Conservation (phyloP, 2,797 vertebrate species). For the Muscicapa striata region DNA sequence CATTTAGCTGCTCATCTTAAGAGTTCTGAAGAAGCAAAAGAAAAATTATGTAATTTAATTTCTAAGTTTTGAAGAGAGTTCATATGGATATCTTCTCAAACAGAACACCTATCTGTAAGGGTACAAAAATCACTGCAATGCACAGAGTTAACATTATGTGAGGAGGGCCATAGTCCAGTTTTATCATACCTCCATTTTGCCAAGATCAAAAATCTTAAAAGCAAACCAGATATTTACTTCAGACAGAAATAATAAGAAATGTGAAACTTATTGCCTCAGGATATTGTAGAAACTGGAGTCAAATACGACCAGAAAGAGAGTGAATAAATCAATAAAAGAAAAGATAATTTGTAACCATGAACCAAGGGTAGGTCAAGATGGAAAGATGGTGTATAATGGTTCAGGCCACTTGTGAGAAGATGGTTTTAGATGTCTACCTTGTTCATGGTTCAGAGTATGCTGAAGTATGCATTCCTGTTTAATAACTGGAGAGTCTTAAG, state of each 20-base stretch:
- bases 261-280: background rate
- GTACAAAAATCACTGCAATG: background rate
- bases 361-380: background rate
- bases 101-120: background rate
- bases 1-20: background rate
- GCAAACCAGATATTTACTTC: background rate
- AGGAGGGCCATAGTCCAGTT: background rate
- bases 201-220: background rate
- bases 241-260: background rate
- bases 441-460: background rate
- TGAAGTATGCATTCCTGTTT: background rate
- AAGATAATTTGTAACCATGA: background rate
- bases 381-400: background rate
- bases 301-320: background rate
- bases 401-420: background rate
- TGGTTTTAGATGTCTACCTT: background rate
- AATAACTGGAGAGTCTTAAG: background rate
- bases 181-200: background rate
- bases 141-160: fast-evolving
- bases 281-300: background rate
- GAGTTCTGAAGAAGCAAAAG: background rate
- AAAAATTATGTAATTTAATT: background rate
- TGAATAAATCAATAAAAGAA: background rate
- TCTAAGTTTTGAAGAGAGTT: background rate
- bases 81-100: background rate